A percentile compares a stretch with the other conserved stretches of the same genome.
Conservation (phyloP, 2,888 invertebrate species). For the Scaeva pyrastri region DNA sequence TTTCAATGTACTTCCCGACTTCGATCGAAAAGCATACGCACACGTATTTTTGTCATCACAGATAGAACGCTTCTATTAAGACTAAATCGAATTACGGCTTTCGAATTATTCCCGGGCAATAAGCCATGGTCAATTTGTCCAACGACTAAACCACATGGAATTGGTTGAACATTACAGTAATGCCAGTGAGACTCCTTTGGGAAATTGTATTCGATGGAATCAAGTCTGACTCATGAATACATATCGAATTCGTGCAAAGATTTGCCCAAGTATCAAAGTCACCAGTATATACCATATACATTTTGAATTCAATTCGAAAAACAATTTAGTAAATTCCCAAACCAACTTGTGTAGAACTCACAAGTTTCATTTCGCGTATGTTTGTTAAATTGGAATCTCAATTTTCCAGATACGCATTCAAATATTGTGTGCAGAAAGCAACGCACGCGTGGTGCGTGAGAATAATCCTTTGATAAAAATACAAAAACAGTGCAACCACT, state of each 20-base stretch:
- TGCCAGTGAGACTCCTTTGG: slow-evolving; percentile 48
- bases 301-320: slow-evolving; percentile 73
- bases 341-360: slow-evolving; percentile 56
- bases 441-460: slow-evolving; percentile 37
- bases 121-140: slow-evolving; percentile 27
- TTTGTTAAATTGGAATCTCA: slow-evolving; percentile 54
- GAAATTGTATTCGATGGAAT: slow-evolving; percentile 56
- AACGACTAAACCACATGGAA: slow-evolving; percentile 35
- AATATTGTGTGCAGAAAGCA: slow-evolving; percentile 34
- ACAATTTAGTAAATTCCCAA: slow-evolving; percentile 73
- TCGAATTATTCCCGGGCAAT: slow-evolving; percentile 12
- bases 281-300: slow-evolving; percentile 54
- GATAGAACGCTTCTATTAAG: slow-evolving; percentile 56
- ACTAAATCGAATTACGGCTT: slow-evolving; percentile 68
- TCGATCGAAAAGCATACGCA: neutral
- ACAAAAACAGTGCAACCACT: neutral
- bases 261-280: slow-evolving; percentile 14
- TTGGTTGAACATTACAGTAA: slow-evolving; percentile 63
- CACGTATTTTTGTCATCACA: slow-evolving; percentile 29
- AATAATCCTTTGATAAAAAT: neutral
- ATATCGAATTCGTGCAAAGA: slow-evolving; percentile 63
- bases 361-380: slow-evolving; percentile 33
- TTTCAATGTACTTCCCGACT: neutral
- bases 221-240: slow-evolving; percentile 72
- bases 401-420: slow-evolving; percentile 8